phyloP scores from a whole-genome alignment of 2,797 vertebrate genomes.

The Peromyscus nudipes region DNA sequence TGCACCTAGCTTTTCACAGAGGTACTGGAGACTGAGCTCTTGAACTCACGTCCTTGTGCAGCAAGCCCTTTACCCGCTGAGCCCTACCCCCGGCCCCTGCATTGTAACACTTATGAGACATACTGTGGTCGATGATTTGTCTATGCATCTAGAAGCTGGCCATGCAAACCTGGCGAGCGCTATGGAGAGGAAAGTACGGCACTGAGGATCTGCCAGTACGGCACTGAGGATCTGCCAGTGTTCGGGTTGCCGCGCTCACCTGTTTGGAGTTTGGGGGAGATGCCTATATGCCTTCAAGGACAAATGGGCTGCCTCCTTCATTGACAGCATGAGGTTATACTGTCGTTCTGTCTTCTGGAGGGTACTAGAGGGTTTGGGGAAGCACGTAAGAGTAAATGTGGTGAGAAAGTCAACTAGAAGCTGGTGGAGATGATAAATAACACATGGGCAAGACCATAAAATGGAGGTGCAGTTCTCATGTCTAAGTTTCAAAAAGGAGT shows the following conservation, averaged over 20 bases:
- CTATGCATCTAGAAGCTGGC: conserved; percentile 54
- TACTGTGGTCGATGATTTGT: conserved; percentile 67
- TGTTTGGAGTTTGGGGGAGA: conserved; percentile 67
- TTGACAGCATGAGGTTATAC: conserved; percentile 19
- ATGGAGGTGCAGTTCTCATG: conserved; percentile 71
- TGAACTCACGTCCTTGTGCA: neutral
- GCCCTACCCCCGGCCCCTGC: neutral
- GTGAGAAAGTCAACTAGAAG: conserved; percentile 73
- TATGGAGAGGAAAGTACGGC: conserved; percentile 54
- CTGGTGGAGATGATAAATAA: conserved; percentile 70
- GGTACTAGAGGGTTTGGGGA: conserved; percentile 67
- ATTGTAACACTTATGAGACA: conserved; percentile 70
- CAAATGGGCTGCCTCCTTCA: conserved; percentile 71
- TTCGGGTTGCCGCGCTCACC: conserved; percentile 76
- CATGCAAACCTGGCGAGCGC: conserved; percentile 62
- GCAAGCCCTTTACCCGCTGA: neutral
- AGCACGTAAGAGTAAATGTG: conserved; percentile 74
- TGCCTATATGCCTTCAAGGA: conserved; percentile 73
- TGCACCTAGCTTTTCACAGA: neutral
- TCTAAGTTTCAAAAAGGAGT: conserved; percentile 67
- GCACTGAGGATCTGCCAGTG: conserved; percentile 65
- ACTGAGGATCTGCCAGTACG: too few relatives aligned
- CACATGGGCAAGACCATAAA: conserved; percentile 71
- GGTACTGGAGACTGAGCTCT: neutral
- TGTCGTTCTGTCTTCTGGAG: conserved; percentile 61